Evolutionary conservation across 2,888 invertebrate species (phyloP).

Genomic region (Acrocyrtus sp.): DNA sequence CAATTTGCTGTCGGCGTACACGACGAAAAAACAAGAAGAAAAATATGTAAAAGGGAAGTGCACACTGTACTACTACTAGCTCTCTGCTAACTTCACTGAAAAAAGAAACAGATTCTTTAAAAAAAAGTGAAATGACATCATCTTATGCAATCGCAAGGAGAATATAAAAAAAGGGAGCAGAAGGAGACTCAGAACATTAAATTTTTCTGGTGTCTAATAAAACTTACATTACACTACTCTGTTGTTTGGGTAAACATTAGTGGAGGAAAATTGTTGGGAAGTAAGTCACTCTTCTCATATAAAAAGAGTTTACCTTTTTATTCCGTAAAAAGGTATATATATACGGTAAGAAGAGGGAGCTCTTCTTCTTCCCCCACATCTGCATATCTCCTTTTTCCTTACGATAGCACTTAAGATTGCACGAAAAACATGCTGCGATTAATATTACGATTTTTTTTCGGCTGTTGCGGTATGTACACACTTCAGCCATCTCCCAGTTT

Average conservation of each 20-base stretch:
- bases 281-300: no score
- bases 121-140: conserved; percentile 37
- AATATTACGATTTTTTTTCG: conserved; percentile 7
- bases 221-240: neutral
- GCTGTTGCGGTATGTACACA: no score
- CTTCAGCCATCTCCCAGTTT: no score
- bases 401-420: conserved; percentile 27
- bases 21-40: no score
- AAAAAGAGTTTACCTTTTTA: no score
- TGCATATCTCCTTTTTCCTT: neutral
- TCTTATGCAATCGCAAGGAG: conserved; percentile 38
- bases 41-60: no score
- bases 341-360: no score
- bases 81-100: neutral
- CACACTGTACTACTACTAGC: neutral
- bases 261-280: no score
- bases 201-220: conserved; percentile 34
- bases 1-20: conserved; percentile 35
- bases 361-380: neutral
- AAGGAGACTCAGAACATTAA: no score
- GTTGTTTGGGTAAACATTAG: conserved; percentile 8
- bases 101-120: neutral
- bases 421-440: conserved; percentile 30
- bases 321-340: no score
- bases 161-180: no score